phyloP scores from a whole-genome alignment of 92 coral and sea anemone species.

The Palythoa grandiflora region DNA sequence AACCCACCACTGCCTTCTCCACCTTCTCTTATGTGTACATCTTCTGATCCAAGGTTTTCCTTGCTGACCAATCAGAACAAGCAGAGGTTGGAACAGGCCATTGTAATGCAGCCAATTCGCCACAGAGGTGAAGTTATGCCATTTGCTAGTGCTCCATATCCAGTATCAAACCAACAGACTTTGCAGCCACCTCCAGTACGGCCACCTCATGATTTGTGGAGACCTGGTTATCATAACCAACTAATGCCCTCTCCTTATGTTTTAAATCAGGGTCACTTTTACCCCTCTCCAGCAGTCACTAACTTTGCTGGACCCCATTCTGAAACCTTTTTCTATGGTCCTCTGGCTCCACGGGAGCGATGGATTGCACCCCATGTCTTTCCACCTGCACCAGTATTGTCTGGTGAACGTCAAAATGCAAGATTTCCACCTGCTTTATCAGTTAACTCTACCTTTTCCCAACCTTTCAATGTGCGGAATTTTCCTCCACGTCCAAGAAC shows the following conservation, averaged over 20 bases:
- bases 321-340: conserved; percentile 16
- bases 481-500: not conserved
- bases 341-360: not conserved
- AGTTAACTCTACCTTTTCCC: not conserved
- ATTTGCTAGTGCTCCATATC: not conserved
- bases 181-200: not conserved
- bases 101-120: not conserved
- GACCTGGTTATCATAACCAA: conserved; percentile 1
- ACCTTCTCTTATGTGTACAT: not conserved
- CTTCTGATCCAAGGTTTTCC: conserved; percentile 10
- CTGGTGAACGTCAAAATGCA: not conserved
- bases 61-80: conserved; percentile 6
- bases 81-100: not conserved
- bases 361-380: not conserved
- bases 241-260: not conserved
- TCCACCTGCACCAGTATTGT: not conserved
- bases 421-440: not conserved
- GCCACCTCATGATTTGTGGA: conserved; percentile 12
- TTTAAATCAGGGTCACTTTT: conserved; percentile 3
- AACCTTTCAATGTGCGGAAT: not conserved
- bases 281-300: not conserved
- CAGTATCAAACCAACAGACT: not conserved
- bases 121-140: conserved; percentile 1
- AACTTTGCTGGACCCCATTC: not conserved
- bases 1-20: not conserved